Conservation (phyloP, 1,140 invertebrate species). For the Drosophila lacteicornis region DNA sequence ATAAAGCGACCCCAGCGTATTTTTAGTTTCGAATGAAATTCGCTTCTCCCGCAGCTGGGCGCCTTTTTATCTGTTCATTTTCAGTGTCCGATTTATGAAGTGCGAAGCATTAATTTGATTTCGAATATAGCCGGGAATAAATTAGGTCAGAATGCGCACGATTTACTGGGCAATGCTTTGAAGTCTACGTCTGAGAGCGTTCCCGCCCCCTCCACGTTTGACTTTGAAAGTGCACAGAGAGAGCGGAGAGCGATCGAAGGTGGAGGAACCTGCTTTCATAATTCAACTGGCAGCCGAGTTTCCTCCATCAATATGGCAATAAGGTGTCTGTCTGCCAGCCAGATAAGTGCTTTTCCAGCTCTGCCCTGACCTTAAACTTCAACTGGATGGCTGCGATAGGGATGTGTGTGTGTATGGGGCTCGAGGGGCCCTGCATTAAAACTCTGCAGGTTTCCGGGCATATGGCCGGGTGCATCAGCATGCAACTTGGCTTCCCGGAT, state of each 20-base stretch:
- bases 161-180: constrained; percentile 57
- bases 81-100: constrained; percentile 79
- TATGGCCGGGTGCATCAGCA: constrained; percentile 67
- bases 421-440: constrained; percentile 47
- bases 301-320: constrained; percentile 72
- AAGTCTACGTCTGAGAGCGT: constrained; percentile 43
- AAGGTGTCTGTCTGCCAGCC: constrained; percentile 49
- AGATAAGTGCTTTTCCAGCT: constrained; percentile 67
- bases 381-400: constrained; percentile 20
- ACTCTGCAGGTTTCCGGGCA: constrained; percentile 40
- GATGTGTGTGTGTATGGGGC: not conserved
- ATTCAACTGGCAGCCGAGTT: constrained; percentile 71
- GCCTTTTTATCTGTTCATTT: constrained; percentile 81
- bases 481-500: constrained; percentile 41
- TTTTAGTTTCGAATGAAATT: constrained; percentile 58
- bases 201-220: constrained; percentile 21
- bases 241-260: not conserved
- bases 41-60: constrained; percentile 16
- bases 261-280: constrained; percentile 55
- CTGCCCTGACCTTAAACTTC: constrained; percentile 75
- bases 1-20: constrained; percentile 77
- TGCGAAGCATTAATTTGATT: constrained; percentile 81
- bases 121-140: constrained; percentile 56
- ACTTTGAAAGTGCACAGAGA: constrained; percentile 54
- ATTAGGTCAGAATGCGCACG: constrained; percentile 69